These are phyloP conservation scores for Protophormia terraenovae DNA, from an alignment of 2,888 invertebrate species.

Conservation along the genomic window DNA sequence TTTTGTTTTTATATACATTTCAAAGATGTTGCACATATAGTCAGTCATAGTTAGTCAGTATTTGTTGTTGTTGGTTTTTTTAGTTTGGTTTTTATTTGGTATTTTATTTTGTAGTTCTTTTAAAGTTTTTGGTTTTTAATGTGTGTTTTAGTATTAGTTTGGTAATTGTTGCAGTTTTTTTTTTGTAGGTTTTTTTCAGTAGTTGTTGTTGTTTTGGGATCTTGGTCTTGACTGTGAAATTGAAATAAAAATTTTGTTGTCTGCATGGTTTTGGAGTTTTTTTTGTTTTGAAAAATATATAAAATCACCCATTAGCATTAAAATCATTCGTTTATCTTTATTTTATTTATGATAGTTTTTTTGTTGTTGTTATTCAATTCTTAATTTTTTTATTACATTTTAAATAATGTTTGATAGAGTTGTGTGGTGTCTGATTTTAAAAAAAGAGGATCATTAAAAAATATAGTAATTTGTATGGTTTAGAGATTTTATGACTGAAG, in stretches of 20 bases:
- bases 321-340: slow-evolving; percentile 14
- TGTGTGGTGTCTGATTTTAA: slow-evolving; percentile 11
- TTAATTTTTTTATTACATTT: slow-evolving; percentile 20
- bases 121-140: slow-evolving; percentile 11
- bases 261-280: background rate
- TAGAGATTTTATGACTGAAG: slow-evolving; percentile 7
- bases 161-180: slow-evolving; percentile 74
- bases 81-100: background rate
- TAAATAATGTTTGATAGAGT: slow-evolving; percentile 40
- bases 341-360: no score
- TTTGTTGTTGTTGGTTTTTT: slow-evolving; percentile 39
- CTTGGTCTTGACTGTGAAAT: slow-evolving; percentile 76
- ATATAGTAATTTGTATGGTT: background rate
- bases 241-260: slow-evolving; percentile 20
- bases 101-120: slow-evolving; percentile 6
- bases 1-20: slow-evolving; percentile 42
- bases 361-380: no score
- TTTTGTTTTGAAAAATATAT: background rate
- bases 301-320: background rate
- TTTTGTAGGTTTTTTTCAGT: slow-evolving; percentile 64
- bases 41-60: slow-evolving; percentile 4
- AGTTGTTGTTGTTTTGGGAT: slow-evolving; percentile 5
- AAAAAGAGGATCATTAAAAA: background rate
- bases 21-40: slow-evolving; percentile 50
- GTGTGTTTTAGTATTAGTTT: slow-evolving; percentile 45